phyloP scores from a whole-genome alignment of 2,888 invertebrate genomes.

The Nomada ruficornis region DNA sequence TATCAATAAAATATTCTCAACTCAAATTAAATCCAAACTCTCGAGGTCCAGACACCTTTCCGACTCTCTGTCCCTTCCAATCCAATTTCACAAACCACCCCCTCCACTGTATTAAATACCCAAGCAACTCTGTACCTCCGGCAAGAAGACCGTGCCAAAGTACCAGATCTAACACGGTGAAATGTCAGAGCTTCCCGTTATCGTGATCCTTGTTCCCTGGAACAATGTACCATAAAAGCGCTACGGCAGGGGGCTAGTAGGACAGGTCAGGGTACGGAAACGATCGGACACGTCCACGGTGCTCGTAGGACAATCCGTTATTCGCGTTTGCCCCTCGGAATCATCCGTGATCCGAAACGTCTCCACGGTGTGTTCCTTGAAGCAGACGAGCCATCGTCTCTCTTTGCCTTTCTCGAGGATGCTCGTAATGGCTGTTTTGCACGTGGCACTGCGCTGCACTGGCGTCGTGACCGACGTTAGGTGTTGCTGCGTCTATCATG shows the following conservation, averaged over 20 bases:
- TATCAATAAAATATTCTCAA: not conserved
- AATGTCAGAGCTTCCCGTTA: slow-evolving; percentile 53
- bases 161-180: slow-evolving; percentile 22
- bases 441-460: slow-evolving; percentile 31
- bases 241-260: slow-evolving; percentile 39
- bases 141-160: not conserved
- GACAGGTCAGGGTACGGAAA: slow-evolving; percentile 45
- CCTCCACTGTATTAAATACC: not conserved
- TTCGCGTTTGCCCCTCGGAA: slow-evolving; percentile 45
- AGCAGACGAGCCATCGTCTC: slow-evolving; percentile 6
- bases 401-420: not conserved
- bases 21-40: not conserved
- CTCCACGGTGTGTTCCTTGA: slow-evolving; percentile 20
- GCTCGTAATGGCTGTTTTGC: slow-evolving; percentile 58
- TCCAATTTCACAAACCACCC: not conserved
- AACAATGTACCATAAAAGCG: slow-evolving; percentile 44
- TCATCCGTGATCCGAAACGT: slow-evolving; percentile 63
- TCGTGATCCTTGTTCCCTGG: slow-evolving; percentile 40
- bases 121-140: not conserved
- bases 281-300: slow-evolving; percentile 35
- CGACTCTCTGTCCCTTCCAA: not conserved
- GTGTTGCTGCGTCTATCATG: slow-evolving; percentile 73
- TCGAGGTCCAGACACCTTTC: not conserved
- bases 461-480: slow-evolving; percentile 74
- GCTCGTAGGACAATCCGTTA: slow-evolving; percentile 55